Evolutionary conservation across 1,140 invertebrate species (phyloP).

Genomic region (Caenorhabditis remanei): DNA sequence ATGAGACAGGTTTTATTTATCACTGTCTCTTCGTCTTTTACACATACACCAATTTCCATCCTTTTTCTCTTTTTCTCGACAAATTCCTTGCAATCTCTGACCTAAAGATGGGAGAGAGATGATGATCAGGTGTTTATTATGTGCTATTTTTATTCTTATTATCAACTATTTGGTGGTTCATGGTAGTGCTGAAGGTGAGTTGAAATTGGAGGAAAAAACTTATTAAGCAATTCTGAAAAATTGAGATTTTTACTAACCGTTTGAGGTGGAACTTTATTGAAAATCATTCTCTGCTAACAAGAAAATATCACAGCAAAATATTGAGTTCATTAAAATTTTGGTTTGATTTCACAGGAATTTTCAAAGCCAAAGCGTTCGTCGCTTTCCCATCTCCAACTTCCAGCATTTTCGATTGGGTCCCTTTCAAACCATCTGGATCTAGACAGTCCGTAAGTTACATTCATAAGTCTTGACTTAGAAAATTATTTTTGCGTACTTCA

Average conservation of each 20-base stretch:
- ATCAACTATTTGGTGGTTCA: neutral
- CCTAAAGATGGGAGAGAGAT: slow-evolving; percentile 20
- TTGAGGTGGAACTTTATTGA: no score
- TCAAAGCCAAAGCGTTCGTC: neutral
- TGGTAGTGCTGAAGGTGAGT: neutral
- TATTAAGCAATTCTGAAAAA: no score
- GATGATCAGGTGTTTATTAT: slow-evolving; percentile 24
- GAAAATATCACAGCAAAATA: neutral
- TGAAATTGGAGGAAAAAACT: no score
- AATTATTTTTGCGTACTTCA: neutral
- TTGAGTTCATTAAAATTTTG: no score
- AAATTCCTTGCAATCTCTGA: neutral
- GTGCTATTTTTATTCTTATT: slow-evolving; percentile 5
- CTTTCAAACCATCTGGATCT: neutral
- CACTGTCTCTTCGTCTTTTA: neutral
- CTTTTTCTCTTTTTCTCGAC: neutral
- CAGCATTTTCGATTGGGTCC: slow-evolving; percentile 17
- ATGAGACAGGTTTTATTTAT: slow-evolving; percentile 47
- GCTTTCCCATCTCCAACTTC: neutral
- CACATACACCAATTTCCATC: neutral
- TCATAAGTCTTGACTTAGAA: neutral
- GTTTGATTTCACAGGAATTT: neutral
- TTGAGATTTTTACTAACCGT: no score
- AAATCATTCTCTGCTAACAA: neutral
- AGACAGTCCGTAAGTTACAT: neutral